phyloP scores from a whole-genome alignment of 2,113 vertebrate genomes.

The Plecturocebus donacophilus region DNA sequence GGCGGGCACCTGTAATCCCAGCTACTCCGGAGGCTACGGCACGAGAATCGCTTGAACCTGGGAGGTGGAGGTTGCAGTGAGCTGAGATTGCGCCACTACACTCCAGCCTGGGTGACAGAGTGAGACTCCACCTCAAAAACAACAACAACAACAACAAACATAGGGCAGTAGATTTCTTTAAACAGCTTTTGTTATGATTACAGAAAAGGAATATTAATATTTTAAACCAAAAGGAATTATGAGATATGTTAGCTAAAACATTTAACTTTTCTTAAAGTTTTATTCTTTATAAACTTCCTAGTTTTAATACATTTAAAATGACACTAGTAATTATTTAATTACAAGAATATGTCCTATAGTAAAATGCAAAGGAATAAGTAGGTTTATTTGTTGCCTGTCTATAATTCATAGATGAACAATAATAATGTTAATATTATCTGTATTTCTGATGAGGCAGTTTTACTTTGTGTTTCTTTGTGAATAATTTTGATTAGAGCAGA shows the following conservation, averaged over 20 bases:
- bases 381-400: neutral
- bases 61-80: too few species aligned
- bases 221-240: slow-evolving; percentile 27
- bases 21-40: too few species aligned
- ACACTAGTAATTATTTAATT: neutral
- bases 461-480: slow-evolving; percentile 23
- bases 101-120: too few species aligned
- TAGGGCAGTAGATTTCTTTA: neutral
- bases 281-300: neutral
- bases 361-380: neutral
- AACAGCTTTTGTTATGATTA: slow-evolving; percentile 27
- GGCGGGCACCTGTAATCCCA: too few species aligned
- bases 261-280: slow-evolving; percentile 21
- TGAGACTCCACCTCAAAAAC: too few species aligned
- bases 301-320: slow-evolving; percentile 29
- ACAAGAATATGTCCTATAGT: neutral
- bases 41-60: too few species aligned
- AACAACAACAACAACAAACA: neutral
- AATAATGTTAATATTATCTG: neutral
- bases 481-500: slow-evolving; percentile 15
- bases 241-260: slow-evolving; percentile 21
- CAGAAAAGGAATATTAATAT: slow-evolving; percentile 21
- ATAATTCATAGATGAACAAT: too few species aligned
- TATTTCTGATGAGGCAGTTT: slow-evolving; percentile 1
- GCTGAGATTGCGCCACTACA: too few species aligned